These are phyloP conservation scores for Gulo gulo DNA, from an alignment of 2,113 vertebrate species.

Conservation along the genomic window DNA sequence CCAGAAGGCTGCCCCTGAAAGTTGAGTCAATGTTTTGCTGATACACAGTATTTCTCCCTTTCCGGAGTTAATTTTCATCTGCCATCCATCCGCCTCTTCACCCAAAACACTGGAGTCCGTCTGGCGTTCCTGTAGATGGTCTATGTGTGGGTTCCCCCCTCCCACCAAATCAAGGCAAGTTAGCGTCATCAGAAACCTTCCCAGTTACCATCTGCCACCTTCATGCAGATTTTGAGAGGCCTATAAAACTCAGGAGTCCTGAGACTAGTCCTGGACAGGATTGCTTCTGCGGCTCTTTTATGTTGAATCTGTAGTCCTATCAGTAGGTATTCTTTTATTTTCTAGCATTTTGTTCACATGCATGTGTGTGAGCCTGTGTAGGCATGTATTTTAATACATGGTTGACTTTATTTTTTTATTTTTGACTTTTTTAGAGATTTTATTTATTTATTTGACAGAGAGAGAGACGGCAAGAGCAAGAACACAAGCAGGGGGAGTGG, in stretches of 20 bases:
- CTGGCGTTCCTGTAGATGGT: background rate
- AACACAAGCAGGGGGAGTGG: no score
- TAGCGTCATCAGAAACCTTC: constrained; percentile 19
- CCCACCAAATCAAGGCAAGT: constrained; percentile 18
- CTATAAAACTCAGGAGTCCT: background rate
- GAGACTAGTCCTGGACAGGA: background rate
- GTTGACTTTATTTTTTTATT: background rate
- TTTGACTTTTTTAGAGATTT: no score
- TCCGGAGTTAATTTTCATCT: constrained; percentile 44
- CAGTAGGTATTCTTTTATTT: background rate
- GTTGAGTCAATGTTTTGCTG: background rate
- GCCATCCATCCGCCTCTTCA: background rate
- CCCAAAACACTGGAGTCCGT: background rate
- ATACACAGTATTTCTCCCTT: background rate
- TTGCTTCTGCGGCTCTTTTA: background rate
- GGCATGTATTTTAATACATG: background rate
- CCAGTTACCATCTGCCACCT: constrained; percentile 21
- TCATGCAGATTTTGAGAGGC: background rate
- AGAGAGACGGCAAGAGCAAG: no score
- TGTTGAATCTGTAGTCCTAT: background rate
- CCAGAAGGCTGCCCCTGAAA: background rate
- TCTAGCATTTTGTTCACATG: background rate
- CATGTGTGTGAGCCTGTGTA: background rate
- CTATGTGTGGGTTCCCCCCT: background rate
- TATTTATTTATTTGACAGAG: no score